A percentile compares a stretch with the other conserved stretches of the same genome.
Conservation (phyloP, 2,113 vertebrate genomes). For the Laticauda colubrina region DNA sequence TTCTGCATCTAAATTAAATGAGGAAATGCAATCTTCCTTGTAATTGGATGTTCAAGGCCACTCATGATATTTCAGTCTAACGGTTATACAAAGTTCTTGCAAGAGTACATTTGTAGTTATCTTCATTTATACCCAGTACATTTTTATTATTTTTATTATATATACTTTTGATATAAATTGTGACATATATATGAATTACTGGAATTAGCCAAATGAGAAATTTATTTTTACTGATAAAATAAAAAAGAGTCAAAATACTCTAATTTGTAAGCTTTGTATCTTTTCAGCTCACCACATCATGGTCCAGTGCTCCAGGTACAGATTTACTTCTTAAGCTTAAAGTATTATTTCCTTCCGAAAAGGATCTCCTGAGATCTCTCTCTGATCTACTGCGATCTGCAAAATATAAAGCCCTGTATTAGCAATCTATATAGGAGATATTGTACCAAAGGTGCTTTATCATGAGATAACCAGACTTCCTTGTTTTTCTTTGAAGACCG, state of each 20-base stretch:
- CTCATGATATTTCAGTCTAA: neutral
- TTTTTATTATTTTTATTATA: neutral
- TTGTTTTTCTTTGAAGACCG: no score
- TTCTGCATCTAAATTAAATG: neutral
- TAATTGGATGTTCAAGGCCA: neutral
- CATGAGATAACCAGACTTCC: no score
- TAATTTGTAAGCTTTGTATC: neutral
- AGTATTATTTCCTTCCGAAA: constrained; percentile 76
- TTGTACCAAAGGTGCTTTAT: no score
- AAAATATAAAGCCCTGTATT: constrained; percentile 33
- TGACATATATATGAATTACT: neutral
- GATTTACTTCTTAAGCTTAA: constrained; percentile 82
- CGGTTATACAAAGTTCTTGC: neutral
- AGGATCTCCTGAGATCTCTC: constrained; percentile 82
- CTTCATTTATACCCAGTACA: neutral
- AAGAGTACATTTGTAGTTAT: neutral
- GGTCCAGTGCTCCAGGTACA: constrained; percentile 83
- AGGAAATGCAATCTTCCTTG: neutral
- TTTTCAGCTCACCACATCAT: constrained; percentile 73
- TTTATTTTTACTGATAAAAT: neutral
- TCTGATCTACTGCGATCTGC: constrained; percentile 88
- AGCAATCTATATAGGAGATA: neutral
- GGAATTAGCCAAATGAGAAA: neutral
- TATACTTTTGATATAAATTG: neutral
- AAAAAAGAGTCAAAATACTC: neutral